Conservation (phyloP, 2,797 vertebrate species). For the Eulemur albifrons region DNA sequence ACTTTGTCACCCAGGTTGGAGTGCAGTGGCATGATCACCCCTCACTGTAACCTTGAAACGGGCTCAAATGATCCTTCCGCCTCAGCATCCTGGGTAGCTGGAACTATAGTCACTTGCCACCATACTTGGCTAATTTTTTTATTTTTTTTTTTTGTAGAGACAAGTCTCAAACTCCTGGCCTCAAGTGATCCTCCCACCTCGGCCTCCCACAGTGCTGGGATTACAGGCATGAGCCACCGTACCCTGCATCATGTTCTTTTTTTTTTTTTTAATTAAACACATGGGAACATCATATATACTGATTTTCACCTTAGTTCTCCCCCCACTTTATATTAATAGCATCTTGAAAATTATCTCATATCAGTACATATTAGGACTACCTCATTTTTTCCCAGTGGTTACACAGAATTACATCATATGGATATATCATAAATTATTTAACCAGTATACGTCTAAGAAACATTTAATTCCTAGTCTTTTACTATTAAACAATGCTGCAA, state of each 20-base stretch:
- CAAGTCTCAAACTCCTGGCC: neutral
- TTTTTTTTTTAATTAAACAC: neutral
- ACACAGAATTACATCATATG: neutral
- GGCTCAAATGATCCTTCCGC: neutral
- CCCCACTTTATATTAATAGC: neutral
- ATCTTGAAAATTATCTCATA: neutral
- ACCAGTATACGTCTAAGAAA: neutral
- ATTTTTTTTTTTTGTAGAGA: neutral
- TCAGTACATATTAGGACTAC: neutral
- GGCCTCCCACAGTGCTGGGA: neutral
- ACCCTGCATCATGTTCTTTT: neutral
- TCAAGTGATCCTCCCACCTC: neutral
- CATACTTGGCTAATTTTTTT: neutral
- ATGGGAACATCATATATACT: neutral
- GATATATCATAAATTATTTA: neutral
- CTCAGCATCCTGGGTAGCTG: neutral
- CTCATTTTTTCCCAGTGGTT: neutral
- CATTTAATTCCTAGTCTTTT: neutral
- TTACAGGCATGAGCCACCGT: neutral
- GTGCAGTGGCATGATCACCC: neutral
- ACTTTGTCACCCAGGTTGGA: neutral
- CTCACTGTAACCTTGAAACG: neutral
- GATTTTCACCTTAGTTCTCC: neutral
- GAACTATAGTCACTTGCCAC: neutral
- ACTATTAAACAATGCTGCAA: neutral